Evolutionary conservation across 2,113 vertebrate genomes (phyloP).

Genomic region (Gila orcuttii): DNA sequence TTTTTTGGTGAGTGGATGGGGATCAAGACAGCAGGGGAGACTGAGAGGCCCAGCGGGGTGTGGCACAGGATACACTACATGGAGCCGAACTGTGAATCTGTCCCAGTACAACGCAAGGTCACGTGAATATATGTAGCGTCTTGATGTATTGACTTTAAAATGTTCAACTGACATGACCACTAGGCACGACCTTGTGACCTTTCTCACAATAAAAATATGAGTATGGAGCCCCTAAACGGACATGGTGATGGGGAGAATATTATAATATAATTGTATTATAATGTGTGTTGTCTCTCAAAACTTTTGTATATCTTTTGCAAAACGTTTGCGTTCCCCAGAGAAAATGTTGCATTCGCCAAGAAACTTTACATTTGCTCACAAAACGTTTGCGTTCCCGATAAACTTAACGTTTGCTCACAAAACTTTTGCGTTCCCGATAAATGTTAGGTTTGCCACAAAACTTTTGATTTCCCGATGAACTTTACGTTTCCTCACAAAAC

Average conservation of each 20-base stretch:
- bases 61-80: constrained; percentile 35
- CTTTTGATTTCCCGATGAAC: rapidly evolving
- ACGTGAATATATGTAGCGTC: neutral
- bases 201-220: neutral
- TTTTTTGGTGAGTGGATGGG: constrained; percentile 55
- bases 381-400: neutral
- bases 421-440: neutral
- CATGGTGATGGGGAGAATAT: neutral
- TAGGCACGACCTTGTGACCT: neutral
- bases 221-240: neutral
- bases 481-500: neutral
- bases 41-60: constrained; percentile 38
- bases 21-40: constrained; percentile 67
- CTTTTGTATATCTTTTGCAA: neutral
- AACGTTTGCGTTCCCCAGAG: neutral
- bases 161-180: neutral
- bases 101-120: neutral
- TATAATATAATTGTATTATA: neutral
- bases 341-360: no score
- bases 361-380: neutral
- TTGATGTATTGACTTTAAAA: neutral
- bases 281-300: neutral
- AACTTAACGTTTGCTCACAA: neutral
- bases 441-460: neutral
- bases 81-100: neutral